These are phyloP conservation scores for Discoglossus pictus DNA, from an alignment of 2,797 vertebrate genomes.

Conservation along the genomic window DNA sequence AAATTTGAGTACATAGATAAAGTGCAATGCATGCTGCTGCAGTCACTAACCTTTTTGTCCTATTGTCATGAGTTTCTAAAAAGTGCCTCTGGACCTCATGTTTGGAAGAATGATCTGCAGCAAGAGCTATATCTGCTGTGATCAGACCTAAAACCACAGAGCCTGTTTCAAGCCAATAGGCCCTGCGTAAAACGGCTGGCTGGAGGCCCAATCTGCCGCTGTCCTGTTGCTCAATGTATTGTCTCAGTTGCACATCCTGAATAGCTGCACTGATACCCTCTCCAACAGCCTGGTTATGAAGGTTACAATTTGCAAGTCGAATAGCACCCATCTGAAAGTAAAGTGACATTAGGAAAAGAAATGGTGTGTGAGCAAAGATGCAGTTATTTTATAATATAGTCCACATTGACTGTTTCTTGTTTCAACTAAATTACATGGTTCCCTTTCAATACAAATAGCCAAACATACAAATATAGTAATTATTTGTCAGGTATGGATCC, in stretches of 20 bases:
- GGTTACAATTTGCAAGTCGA: constrained; percentile 92
- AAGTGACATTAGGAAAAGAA: too few relatives aligned
- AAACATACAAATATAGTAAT: too few relatives aligned
- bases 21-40: background rate
- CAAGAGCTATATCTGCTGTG: constrained; percentile 91
- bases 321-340: constrained; percentile 80
- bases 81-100: constrained; percentile 93
- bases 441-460: too few relatives aligned
- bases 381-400: too few relatives aligned
- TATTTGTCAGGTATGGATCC: too few relatives aligned
- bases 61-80: constrained; percentile 87
- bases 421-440: too few relatives aligned
- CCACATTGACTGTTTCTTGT: too few relatives aligned
- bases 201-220: constrained; percentile 77
- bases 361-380: too few relatives aligned
- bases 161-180: constrained; percentile 94
- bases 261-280: constrained; percentile 93
- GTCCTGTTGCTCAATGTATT: constrained; percentile 88
- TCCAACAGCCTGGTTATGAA: constrained; percentile 94
- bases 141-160: constrained; percentile 90
- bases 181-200: constrained; percentile 83
- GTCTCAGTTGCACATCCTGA: constrained; percentile 88
- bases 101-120: constrained; percentile 90
- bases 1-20: background rate
- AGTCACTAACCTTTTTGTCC: constrained; percentile 84